These are phyloP conservation scores for Acronicta leporina DNA, from an alignment of 2,888 invertebrate species.

Conservation along the genomic window DNA sequence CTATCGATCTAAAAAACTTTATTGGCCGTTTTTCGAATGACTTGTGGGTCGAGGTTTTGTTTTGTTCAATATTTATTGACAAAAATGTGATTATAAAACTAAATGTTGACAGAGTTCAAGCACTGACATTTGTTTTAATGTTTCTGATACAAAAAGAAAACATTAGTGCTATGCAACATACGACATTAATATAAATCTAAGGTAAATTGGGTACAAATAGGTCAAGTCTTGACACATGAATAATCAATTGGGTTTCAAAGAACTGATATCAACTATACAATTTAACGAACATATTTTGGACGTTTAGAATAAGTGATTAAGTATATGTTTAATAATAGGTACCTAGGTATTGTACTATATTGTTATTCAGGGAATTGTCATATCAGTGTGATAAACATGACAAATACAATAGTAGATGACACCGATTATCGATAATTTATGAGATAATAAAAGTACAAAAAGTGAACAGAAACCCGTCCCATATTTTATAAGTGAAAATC, in stretches of 20 bases:
- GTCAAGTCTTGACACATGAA: conserved; percentile 49
- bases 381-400: conserved; percentile 54
- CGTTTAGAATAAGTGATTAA: too few relatives aligned
- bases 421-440: conserved; percentile 62
- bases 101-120: conserved; percentile 27
- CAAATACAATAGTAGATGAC: conserved; percentile 56
- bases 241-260: conserved; percentile 54
- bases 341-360: too few relatives aligned
- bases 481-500: conserved; percentile 29
- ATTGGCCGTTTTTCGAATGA: conserved; percentile 44
- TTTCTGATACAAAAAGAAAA: conserved; percentile 37
- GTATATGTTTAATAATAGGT: too few relatives aligned
- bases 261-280: conserved; percentile 56
- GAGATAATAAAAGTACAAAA: conserved; percentile 59
- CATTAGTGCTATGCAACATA: conserved; percentile 10
- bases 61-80: conserved; percentile 37
- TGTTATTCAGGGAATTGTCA: conserved; percentile 54
- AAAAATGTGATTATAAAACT: conserved; percentile 32
- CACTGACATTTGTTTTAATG: conserved; percentile 34
- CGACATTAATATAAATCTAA: conserved; percentile 41
- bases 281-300: conserved; percentile 52
- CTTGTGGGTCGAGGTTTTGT: conserved; percentile 40
- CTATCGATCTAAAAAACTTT: conserved; percentile 46
- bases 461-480: conserved; percentile 33
- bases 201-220: conserved; percentile 54